Evolutionary conservation across 53 echinoderm and acorn worm genomes (phyloP).

Genomic region (Paracentrotus lividus): DNA sequence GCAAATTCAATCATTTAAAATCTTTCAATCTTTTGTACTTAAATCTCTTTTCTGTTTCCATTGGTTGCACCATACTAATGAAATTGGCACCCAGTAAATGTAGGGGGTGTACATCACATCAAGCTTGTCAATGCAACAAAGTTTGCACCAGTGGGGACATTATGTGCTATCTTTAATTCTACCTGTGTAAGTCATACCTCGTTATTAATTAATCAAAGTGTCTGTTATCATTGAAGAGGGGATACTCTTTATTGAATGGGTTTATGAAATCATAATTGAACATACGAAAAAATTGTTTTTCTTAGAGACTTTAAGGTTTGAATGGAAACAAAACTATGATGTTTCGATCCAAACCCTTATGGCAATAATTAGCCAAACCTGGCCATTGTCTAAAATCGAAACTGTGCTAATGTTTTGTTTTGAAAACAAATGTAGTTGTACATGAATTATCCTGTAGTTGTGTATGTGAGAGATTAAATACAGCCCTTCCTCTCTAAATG

Average conservation of each 20-base stretch:
- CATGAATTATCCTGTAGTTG: no score
- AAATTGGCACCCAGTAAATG: background rate
- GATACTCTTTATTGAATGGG: background rate
- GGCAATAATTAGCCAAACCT: background rate
- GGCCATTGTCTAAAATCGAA: background rate
- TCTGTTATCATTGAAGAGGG: background rate
- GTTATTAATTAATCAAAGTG: background rate
- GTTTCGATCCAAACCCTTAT: background rate
- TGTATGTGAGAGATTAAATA: background rate
- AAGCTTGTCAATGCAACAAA: background rate
- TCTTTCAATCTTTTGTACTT: constrained; percentile 8
- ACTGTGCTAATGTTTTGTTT: background rate
- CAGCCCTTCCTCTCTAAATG: background rate
- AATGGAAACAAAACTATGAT: background rate
- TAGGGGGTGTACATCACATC: background rate
- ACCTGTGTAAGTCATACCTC: background rate
- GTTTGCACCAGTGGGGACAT: constrained; percentile 4
- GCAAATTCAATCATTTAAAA: constrained; percentile 13
- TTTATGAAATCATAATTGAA: background rate
- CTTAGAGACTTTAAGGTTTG: background rate
- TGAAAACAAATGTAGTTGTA: background rate
- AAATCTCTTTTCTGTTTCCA: constrained; percentile 4
- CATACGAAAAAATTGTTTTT: background rate
- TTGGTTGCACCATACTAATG: background rate
- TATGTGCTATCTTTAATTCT: background rate